These are phyloP conservation scores for Tenualosa ilisha DNA, from an alignment of 2,797 vertebrate species.

Conservation along the genomic window DNA sequence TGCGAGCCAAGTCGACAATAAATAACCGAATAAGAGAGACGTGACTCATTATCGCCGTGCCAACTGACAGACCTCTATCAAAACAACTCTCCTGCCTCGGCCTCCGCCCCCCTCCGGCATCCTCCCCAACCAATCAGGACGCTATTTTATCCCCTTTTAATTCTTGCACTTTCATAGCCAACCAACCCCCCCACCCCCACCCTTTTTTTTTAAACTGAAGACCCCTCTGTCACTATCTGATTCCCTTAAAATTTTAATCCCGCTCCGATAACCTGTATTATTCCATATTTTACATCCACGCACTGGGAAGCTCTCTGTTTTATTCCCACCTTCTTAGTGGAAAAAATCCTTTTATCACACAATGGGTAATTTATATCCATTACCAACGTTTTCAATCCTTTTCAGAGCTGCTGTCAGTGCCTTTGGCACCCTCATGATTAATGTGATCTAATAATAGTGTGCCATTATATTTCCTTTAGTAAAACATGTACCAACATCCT, in stretches of 20 bases:
- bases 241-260: constrained; percentile 81
- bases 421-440: constrained; percentile 99
- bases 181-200: constrained; percentile 32
- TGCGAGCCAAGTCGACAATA: constrained; percentile 83
- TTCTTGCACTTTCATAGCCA: constrained; percentile 36
- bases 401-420: constrained; percentile 99
- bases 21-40: constrained; percentile 79
- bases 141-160: constrained; percentile 70
- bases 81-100: constrained; percentile 63
- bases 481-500: constrained; percentile 99
- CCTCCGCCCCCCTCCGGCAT: constrained; percentile 51
- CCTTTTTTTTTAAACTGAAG: constrained; percentile 68
- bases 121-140: constrained; percentile 53
- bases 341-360: constrained; percentile 99
- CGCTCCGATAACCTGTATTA: constrained; percentile 79
- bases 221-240: constrained; percentile 78
- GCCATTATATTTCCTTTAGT: constrained; percentile 99
- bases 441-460: constrained; percentile 99
- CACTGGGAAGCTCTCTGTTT: constrained; percentile 96
- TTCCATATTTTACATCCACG: constrained; percentile 69
- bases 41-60: constrained; percentile 81
- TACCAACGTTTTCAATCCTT: constrained; percentile 99
- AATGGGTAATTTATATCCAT: constrained; percentile 99
- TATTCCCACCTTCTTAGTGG: constrained; percentile 99
- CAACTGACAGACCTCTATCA: constrained; percentile 83